Evolutionary conservation across 2,888 invertebrate species (phyloP), one percentile per base, ranked within the genome.

Genomic region (Chymomyza amoena): DNA sequence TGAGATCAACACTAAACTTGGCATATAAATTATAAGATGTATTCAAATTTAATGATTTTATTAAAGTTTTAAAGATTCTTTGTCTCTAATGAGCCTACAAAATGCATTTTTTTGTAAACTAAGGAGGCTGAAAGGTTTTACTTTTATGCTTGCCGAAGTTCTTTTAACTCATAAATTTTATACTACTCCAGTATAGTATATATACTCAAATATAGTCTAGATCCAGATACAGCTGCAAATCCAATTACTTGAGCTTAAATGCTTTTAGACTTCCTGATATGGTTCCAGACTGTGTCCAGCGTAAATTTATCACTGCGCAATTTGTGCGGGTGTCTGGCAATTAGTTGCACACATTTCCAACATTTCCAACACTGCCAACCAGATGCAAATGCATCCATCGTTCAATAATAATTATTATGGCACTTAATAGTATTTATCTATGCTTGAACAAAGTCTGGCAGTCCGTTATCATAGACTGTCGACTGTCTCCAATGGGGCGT

Each of bases 261-360:
- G 7, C 7, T 54, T 62, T 59, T 70, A 60, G 72, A 65, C 61
- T 45, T 70, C 70, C 69, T 45, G 39, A 54, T 66, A 52, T 62
- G 62, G 36, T 16, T n/a, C 61, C 51, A 7, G 32, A 6, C 28
- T 32, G 50, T 45, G 10, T 10, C 10, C 39, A 32, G 32, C 32
- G 39, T 13, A 45, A 45, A 45, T 45, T 82, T 82, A 82, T 84
- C 69, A 79, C 87, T 68, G 71, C 83, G 74, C 82, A 84, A 84
- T 87, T 82, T 80, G 87, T 73, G 84, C 79, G 73, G 82, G 84
- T 71, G 39, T 73, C 39, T 66, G 79, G 56, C 68, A 71, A 75
- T 78, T 82, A 72, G 81, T 72, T 78, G 74, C 79, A 36, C 7
- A 4, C 36, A 36, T 36, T 45, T 45, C 39, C 39, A 45, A 45